Percentiles rank a stretch among this genome's conserved stretches.
Conservation (phyloP, 2,797 vertebrate species). For the Enteromius afrohamiltoni region DNA sequence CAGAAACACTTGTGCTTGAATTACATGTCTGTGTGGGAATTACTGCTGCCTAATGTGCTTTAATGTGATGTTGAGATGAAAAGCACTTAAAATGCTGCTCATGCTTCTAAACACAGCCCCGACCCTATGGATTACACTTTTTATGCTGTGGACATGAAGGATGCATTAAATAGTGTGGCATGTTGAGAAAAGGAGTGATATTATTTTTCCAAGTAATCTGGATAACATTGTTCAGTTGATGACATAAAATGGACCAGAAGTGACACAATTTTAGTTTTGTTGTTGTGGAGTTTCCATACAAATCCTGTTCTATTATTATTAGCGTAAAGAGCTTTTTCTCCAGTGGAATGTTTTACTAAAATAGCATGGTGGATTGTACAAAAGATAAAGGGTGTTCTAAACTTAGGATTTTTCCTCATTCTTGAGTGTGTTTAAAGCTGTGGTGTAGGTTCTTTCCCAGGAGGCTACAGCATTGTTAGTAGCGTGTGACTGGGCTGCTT, state of each 20-base stretch:
- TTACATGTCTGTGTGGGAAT: not conserved
- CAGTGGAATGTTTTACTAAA: not conserved
- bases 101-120: not conserved
- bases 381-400: conserved; percentile 6
- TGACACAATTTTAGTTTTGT: not conserved
- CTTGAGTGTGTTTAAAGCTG: not conserved
- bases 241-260: no score
- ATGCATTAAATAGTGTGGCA: not conserved
- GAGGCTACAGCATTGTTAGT: conserved; percentile 12
- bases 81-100: not conserved
- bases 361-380: conserved; percentile 8
- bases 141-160: not conserved
- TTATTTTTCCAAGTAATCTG: not conserved
- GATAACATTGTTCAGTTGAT: not conserved
- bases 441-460: not conserved
- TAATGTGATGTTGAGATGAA: conserved; percentile 21
- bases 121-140: not conserved
- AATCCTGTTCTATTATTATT: not conserved
- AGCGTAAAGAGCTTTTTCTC: not conserved
- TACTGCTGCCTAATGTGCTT: conserved; percentile 21
- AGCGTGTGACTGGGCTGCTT: conserved; percentile 45
- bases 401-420: not conserved
- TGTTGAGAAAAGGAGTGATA: not conserved
- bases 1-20: not conserved
- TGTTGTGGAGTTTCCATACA: not conserved